A percentile compares a stretch with the other conserved stretches of the same genome.
Evolutionary conservation across 2,797 vertebrate genomes (phyloP).

Genomic region (Eremophila alpestris): DNA sequence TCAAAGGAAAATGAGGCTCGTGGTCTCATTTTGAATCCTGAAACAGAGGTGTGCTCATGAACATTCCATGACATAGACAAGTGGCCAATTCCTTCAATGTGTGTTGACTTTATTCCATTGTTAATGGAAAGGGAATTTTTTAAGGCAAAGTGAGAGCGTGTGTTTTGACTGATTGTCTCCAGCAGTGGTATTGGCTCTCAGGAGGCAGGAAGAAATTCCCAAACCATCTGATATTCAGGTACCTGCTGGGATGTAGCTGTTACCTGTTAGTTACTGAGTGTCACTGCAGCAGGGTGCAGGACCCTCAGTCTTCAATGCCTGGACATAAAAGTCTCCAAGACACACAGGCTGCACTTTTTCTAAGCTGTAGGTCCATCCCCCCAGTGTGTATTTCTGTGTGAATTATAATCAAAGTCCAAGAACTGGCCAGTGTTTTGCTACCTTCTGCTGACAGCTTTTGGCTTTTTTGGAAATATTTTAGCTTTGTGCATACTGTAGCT

Average conservation of each 20-base stretch:
- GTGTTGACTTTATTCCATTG: not conserved
- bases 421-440: not conserved
- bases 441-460: constrained; percentile 31
- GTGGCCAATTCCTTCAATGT: not conserved
- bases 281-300: not conserved
- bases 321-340: constrained; percentile 7
- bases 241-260: not conserved
- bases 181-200: not conserved
- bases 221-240: not conserved
- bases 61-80: not conserved
- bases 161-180: not conserved
- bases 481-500: not conserved
- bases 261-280: not conserved
- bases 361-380: not conserved
- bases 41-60: not conserved
- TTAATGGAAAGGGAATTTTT: not conserved
- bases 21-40: not conserved
- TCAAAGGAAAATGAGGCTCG: not conserved
- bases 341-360: not conserved
- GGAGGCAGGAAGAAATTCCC: not conserved
- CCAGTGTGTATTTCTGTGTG: constrained; percentile 20
- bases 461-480: constrained; percentile 32
- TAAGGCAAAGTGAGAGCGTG: not conserved
- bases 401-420: not conserved
- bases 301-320: not conserved